Conservation (phyloP, 2,888 invertebrate genomes). For the Melanotus villosus region DNA sequence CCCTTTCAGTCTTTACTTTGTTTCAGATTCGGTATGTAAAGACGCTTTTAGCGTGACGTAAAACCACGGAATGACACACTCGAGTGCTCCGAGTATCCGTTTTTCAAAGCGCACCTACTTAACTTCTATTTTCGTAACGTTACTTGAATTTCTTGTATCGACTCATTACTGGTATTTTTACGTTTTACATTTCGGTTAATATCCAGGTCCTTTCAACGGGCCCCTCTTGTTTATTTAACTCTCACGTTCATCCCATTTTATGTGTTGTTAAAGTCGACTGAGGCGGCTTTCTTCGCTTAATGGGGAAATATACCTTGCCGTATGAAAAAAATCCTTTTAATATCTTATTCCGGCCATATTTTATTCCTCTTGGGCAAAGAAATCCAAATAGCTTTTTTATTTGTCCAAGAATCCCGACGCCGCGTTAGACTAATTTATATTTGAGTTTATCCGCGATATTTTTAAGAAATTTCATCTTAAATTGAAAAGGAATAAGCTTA, state of each 20-base stretch:
- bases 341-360: constrained; percentile 1
- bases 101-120: not conserved
- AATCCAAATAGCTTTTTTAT: constrained; percentile 26
- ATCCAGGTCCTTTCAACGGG: not conserved
- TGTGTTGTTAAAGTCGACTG: not conserved
- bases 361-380: constrained; percentile 14
- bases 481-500: constrained; percentile 16
- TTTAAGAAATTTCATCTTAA: constrained; percentile 12
- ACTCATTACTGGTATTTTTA: too few relatives aligned
- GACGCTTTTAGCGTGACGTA: not conserved
- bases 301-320: not conserved
- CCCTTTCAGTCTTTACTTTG: constrained; percentile 3
- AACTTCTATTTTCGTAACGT: not conserved
- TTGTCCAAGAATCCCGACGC: constrained; percentile 10
- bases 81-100: not conserved
- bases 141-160: not conserved
- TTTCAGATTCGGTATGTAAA: constrained; percentile 16
- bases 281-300: not conserved
- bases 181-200: not conserved
- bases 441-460: constrained; percentile 15
- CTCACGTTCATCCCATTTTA: not conserved
- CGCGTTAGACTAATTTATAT: constrained; percentile 17
- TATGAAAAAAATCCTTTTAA: not conserved
- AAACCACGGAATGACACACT: constrained; percentile 3
- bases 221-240: constrained; percentile 14